Conservation (phyloP, 1,140 invertebrate genomes). For the Panagrolaimus sp. region DNA sequence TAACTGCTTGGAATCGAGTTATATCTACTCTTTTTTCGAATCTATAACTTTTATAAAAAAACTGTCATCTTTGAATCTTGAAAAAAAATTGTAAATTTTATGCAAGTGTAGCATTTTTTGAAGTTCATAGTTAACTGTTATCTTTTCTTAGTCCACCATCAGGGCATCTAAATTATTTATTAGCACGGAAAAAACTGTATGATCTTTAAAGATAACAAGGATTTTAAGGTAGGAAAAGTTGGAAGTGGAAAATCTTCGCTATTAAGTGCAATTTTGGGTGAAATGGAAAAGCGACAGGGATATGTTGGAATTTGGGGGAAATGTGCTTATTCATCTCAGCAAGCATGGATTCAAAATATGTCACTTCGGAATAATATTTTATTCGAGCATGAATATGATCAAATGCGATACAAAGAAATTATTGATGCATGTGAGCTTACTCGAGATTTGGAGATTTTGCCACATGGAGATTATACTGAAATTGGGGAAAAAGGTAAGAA, state of each 20-base stretch:
- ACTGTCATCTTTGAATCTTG: no score
- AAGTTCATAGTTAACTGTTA: no score
- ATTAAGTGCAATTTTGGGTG: constrained; percentile 66
- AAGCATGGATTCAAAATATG: constrained; percentile 88
- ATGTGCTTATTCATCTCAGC: constrained; percentile 74
- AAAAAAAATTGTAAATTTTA: no score
- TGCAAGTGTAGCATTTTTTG: no score
- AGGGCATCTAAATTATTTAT: not conserved
- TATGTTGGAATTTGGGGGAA: constrained; percentile 34
- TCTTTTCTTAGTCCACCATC: no score
- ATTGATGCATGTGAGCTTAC: constrained; percentile 62
- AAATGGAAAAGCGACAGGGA: constrained; percentile 60
- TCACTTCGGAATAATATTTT: constrained; percentile 81
- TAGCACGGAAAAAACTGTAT: no score
- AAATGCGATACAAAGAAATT: constrained; percentile 70
- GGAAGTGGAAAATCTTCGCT: constrained; percentile 67
- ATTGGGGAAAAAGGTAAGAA: constrained; percentile 63
- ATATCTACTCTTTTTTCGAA: no score
- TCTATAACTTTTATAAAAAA: no score
- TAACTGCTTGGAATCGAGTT: no score
- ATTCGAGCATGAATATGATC: constrained; percentile 70
- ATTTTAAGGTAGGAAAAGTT: constrained; percentile 63
- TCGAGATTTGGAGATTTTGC: constrained; percentile 60
- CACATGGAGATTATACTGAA: constrained; percentile 63
- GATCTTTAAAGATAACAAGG: not conserved